phyloP scores from a whole-genome alignment of 1,140 invertebrate species.

The Gonatopus flavifemur region DNA sequence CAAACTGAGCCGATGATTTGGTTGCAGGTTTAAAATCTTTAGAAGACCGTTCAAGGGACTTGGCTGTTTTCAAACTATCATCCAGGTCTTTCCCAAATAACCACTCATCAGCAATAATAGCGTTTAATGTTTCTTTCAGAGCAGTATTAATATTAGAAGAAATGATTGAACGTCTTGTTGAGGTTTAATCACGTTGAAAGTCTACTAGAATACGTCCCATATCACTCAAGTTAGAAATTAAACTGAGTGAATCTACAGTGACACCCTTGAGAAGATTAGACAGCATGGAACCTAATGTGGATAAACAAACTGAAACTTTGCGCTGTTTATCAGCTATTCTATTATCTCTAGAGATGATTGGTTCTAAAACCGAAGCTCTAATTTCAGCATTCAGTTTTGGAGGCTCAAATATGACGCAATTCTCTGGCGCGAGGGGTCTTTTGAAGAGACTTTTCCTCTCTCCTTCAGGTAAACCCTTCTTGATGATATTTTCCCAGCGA shows the following conservation, averaged over 20 bases:
- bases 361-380: not conserved
- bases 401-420: no score
- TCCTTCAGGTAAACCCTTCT: no score
- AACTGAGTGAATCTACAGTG: not conserved
- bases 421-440: no score
- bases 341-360: not conserved
- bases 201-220: no score
- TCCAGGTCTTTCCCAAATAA: not conserved
- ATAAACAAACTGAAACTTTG: no score
- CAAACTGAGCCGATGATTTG: not conserved
- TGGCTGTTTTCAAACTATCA: not conserved
- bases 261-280: not conserved
- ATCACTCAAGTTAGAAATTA: no score
- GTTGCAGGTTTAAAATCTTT: not conserved
- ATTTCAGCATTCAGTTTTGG: not conserved
- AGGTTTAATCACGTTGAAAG: no score
- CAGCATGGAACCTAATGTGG: not conserved
- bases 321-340: no score
- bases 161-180: not conserved
- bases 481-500: no score
- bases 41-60: not conserved
- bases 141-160: no score
- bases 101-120: not conserved
- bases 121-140: not conserved
- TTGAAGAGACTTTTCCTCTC: no score